phyloP scores from a whole-genome alignment of 2,888 invertebrate genomes.

The Acronicta leporina region DNA sequence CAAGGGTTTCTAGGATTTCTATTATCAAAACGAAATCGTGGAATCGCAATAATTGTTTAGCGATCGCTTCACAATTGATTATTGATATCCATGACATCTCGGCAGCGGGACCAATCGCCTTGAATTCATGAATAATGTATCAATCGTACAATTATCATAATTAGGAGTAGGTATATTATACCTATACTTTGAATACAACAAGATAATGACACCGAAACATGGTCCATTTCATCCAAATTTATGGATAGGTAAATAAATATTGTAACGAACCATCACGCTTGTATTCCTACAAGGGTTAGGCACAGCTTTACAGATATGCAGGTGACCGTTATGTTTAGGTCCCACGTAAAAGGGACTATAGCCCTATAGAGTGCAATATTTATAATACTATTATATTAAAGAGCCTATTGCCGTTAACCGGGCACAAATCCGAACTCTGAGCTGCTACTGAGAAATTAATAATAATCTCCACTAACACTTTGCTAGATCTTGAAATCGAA shows the following conservation, averaged over 20 bases:
- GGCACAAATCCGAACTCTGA: too few relatives aligned
- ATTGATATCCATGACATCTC: conserved; percentile 48
- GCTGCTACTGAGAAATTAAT: too few relatives aligned
- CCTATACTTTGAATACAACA: conserved; percentile 40
- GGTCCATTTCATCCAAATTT: conserved; percentile 24
- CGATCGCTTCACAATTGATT: conserved; percentile 45
- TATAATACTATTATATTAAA: too few relatives aligned
- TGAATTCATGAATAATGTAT: conserved; percentile 49
- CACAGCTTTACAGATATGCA: too few relatives aligned
- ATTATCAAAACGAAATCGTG: conserved; percentile 2
- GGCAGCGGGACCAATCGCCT: conserved; percentile 36
- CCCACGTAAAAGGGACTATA: too few relatives aligned
- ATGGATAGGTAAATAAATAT: neutral
- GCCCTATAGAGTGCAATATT: too few relatives aligned
- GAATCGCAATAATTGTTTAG: conserved; percentile 23
- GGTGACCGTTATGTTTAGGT: too few relatives aligned
- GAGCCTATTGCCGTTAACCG: too few relatives aligned
- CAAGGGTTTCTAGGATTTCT: neutral
- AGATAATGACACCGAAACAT: conserved; percentile 15
- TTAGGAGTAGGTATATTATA: conserved; percentile 44
- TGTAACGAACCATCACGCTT: too few relatives aligned
- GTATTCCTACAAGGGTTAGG: too few relatives aligned
- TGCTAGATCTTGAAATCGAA: too few relatives aligned
- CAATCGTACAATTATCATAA: conserved; percentile 44
- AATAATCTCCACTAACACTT: too few relatives aligned